phyloP scores from a whole-genome alignment of 2,797 vertebrate genomes.

The Epinephelus malabaricus region DNA sequence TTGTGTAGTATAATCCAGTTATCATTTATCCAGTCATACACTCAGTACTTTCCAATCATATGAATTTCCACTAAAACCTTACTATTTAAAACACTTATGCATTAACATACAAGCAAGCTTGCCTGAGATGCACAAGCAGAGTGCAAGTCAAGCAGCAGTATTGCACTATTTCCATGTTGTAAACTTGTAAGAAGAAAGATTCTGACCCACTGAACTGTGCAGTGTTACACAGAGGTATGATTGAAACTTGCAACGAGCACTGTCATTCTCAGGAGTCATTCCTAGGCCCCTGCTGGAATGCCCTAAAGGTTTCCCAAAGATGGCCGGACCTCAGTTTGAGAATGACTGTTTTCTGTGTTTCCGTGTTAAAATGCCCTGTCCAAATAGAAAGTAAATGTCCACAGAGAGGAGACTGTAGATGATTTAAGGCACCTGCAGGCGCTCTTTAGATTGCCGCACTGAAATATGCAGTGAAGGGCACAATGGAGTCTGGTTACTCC shows the following conservation, averaged over 20 bases:
- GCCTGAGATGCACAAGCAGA: too few species aligned
- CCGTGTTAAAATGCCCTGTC: constrained; percentile 31
- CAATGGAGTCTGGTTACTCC: constrained; percentile 54
- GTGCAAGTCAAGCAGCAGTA: too few species aligned
- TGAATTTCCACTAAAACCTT: too few species aligned
- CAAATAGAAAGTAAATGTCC: constrained; percentile 47
- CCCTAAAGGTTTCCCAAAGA: constrained; percentile 4
- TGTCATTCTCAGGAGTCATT: constrained; percentile 6
- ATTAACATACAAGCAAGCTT: too few species aligned
- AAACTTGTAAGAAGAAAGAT: not conserved
- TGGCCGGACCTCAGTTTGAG: not conserved
- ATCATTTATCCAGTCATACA: too few species aligned
- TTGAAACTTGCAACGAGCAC: not conserved
- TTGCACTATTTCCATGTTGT: not conserved
- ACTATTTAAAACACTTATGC: too few species aligned
- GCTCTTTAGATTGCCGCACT: constrained; percentile 53
- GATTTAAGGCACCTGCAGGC: constrained; percentile 54
- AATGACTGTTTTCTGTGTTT: constrained; percentile 19
- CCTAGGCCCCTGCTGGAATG: not conserved
- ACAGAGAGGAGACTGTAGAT: constrained; percentile 25
- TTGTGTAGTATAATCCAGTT: too few species aligned
- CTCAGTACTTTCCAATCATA: too few species aligned
- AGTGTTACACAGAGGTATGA: not conserved
- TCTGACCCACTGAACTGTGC: not conserved
- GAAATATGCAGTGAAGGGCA: constrained; percentile 66